phyloP scores from a whole-genome alignment of 1,140 invertebrate genomes.

The Stegodyphus dumicola region DNA sequence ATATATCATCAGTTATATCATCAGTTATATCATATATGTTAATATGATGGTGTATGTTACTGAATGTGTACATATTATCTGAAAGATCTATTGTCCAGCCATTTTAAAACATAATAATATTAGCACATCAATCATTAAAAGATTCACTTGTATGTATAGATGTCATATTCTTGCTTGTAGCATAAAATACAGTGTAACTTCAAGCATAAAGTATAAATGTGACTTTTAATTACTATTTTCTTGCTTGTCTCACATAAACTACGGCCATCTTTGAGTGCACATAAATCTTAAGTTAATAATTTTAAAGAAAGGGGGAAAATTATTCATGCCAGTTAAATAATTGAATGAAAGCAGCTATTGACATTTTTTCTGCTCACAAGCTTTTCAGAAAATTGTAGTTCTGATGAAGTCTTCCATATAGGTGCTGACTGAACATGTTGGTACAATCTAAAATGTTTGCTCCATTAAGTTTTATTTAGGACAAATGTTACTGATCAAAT shows the following conservation, averaged over 20 bases:
- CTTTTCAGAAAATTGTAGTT: neutral
- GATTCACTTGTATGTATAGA: conserved; percentile 19
- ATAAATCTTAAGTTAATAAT: neutral
- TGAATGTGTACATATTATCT: conserved; percentile 15
- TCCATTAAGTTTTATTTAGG: neutral
- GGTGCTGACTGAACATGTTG: neutral
- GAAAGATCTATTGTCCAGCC: neutral
- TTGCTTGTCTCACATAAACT: neutral
- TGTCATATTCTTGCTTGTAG: too few species aligned
- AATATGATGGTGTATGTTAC: conserved; percentile 2
- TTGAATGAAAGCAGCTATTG: neutral
- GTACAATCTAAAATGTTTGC: neutral
- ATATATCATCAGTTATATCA: neutral
- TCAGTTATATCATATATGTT: conserved; percentile 1
- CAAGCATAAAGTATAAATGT: too few species aligned
- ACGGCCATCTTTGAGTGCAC: neutral
- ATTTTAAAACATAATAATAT: conserved; percentile 16
- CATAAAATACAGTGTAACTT: too few species aligned
- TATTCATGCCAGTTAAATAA: neutral
- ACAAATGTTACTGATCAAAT: too few species aligned
- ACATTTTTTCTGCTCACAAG: neutral
- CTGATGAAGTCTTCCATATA: neutral
- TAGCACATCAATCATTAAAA: conserved; percentile 18
- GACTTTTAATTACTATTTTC: neutral
- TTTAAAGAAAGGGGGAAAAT: neutral